Conservation (phyloP, 2,888 invertebrate genomes). For the Arenicola marina region DNA sequence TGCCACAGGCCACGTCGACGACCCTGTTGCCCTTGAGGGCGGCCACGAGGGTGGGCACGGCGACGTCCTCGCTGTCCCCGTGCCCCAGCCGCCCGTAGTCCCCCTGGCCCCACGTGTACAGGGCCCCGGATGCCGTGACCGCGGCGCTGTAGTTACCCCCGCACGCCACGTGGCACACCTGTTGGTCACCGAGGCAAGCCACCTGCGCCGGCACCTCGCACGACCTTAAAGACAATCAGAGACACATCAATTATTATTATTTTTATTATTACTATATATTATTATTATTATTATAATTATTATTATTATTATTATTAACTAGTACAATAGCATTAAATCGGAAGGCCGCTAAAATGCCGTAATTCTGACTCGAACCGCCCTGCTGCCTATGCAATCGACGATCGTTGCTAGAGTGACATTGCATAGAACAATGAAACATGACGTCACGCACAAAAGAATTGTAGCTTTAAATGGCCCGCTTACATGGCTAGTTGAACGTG, state of each 20-base stretch:
- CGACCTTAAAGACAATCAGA: constrained; percentile 13
- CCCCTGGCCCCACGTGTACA: constrained; percentile 97
- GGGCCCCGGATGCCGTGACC: constrained; percentile 82
- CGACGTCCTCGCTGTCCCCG: constrained; percentile 90
- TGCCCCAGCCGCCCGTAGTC: constrained; percentile 91
- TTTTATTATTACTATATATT: background rate
- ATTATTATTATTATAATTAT: background rate
- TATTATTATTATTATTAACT: too few relatives aligned
- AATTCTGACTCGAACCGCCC: too few relatives aligned
- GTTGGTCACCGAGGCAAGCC: constrained; percentile 78
- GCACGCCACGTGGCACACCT: constrained; percentile 83
- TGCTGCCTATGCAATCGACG: too few relatives aligned
- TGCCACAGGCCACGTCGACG: constrained; percentile 77
- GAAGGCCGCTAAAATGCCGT: too few relatives aligned
- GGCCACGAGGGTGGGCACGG: constrained; percentile 80
- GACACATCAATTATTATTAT: too few relatives aligned
- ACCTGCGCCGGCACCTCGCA: constrained; percentile 85
- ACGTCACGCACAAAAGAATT: too few relatives aligned
- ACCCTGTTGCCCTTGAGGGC: constrained; percentile 57
- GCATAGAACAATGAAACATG: too few relatives aligned
- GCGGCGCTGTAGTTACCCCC: constrained; percentile 95
- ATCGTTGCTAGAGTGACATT: too few relatives aligned
- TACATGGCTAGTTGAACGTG: too few relatives aligned
- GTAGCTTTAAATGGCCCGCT: too few relatives aligned
- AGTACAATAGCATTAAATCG: too few relatives aligned